Base-by-base conservation (phyloP, 1,140 invertebrate genomes). In the Formica selysi region DNA sequence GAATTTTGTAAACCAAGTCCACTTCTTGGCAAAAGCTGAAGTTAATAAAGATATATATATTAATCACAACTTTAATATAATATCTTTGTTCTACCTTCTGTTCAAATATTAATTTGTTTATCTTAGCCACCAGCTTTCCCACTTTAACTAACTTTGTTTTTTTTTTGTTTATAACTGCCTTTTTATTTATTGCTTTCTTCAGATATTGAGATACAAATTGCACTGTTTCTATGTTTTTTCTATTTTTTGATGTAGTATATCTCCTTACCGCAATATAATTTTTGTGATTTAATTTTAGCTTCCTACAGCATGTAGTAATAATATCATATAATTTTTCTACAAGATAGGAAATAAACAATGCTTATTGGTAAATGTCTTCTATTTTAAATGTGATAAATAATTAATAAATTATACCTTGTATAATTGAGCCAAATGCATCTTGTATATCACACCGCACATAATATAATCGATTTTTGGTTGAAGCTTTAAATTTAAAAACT, bases 371-470 rank as follows among this genome's bases (percentile, higher is more conserved):
- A 76, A 57, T 78, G 22, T 29, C 19, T 22, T 38, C 29, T 38
- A 11, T 13, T 5, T 16, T 65, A 29, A 51, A 54, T 38, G 10
- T 54, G 0, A 10, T 13, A 38, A 76, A 10, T 3, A 29, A 29
- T 29, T 3, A 29, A 48, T 48, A 64, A 51, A 54, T 78, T 85
- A 76, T 83, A 83, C 79, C 13, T 83, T 73, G 68, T 22, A 32
- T 44, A 38, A 83, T 83, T 5, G 68, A 83, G 0, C 68, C 68
- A 73, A 83, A 83, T 32, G 79, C 79, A 74, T 83, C 81, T 78
- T 65, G 36, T 51, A 85, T 78, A 0, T 85, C 71, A 44, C 70
- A 85, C 16, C 5, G 11, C 13, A 85, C 51, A 68, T 26, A 22
- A 36, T 74, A 83, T 3, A 81, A 71, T 22, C 13, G 32, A 59